A percentile compares a stretch with the other conserved stretches of the same genome.
Conservation (phyloP, 2,113 vertebrate species). For the Coptodon bakossiorum region DNA sequence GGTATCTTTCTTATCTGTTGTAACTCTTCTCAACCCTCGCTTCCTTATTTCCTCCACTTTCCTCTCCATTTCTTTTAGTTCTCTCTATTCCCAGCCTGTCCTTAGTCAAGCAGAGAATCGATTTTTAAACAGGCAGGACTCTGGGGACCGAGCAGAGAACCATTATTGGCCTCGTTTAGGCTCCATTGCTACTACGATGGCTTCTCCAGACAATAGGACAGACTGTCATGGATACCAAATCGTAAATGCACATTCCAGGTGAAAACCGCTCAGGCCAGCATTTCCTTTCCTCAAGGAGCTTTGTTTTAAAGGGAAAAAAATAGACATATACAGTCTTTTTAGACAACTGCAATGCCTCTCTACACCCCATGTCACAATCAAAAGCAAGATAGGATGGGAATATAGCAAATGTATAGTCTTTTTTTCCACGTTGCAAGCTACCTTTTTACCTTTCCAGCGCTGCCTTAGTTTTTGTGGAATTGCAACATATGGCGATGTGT, state of each 20-base stretch:
- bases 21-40: background rate
- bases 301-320: slow-evolving; percentile 17
- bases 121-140: slow-evolving; percentile 67
- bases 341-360: slow-evolving; percentile 12
- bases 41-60: background rate
- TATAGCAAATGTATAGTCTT: slow-evolving; percentile 2
- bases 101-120: slow-evolving; percentile 63
- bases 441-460: background rate
- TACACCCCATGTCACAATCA: slow-evolving; percentile 31
- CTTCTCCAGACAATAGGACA: slow-evolving; percentile 58
- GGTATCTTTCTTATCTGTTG: slow-evolving; percentile 2
- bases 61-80: slow-evolving; percentile 26
- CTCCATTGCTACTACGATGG: slow-evolving; percentile 52
- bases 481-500: slow-evolving; percentile 18
- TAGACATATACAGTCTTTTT: background rate
- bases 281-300: slow-evolving; percentile 47
- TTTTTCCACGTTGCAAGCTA: background rate
- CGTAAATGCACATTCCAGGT: slow-evolving; percentile 43
- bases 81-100: slow-evolving; percentile 47
- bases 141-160: slow-evolving; percentile 49
- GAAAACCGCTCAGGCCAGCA: slow-evolving; percentile 58
- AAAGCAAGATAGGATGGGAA: background rate
- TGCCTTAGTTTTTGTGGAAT: background rate
- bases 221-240: slow-evolving; percentile 55
- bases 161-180: slow-evolving; percentile 70